These are phyloP conservation scores for Drosophila leonis DNA, from an alignment of 2,888 invertebrate species.

Conservation along the genomic window DNA sequence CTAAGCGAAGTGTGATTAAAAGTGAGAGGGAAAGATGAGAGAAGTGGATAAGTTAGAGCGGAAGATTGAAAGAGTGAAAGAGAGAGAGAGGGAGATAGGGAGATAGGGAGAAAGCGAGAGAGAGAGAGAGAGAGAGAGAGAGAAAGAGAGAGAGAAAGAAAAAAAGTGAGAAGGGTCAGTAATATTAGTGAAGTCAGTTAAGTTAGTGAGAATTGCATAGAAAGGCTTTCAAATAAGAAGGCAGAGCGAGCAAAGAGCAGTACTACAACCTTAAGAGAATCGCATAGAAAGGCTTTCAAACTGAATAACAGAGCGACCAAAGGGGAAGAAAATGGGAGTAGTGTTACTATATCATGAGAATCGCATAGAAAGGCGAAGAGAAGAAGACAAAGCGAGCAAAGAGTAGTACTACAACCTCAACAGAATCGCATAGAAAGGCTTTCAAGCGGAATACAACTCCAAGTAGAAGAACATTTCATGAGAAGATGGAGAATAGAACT, in stretches of 20 bases:
- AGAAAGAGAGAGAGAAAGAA: background rate
- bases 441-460: background rate
- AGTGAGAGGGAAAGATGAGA: background rate
- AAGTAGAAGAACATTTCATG: background rate
- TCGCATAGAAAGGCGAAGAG: background rate
- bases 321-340: background rate
- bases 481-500: background rate
- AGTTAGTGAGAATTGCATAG: too few relatives aligned
- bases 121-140: background rate
- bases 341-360: background rate
- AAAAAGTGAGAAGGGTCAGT: background rate
- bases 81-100: background rate
- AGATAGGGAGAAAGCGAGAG: background rate
- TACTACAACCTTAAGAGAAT: too few relatives aligned
- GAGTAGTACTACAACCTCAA: background rate
- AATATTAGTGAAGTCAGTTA: background rate
- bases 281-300: background rate
- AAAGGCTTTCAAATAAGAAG: background rate
- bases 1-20: background rate
- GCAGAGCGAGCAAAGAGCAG: background rate
- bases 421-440: background rate
- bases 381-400: background rate
- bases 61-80: background rate
- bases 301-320: too few relatives aligned
- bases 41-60: background rate